Evolutionary conservation across 2,888 invertebrate genomes (phyloP).

Genomic region (Isoperla grammatica): DNA sequence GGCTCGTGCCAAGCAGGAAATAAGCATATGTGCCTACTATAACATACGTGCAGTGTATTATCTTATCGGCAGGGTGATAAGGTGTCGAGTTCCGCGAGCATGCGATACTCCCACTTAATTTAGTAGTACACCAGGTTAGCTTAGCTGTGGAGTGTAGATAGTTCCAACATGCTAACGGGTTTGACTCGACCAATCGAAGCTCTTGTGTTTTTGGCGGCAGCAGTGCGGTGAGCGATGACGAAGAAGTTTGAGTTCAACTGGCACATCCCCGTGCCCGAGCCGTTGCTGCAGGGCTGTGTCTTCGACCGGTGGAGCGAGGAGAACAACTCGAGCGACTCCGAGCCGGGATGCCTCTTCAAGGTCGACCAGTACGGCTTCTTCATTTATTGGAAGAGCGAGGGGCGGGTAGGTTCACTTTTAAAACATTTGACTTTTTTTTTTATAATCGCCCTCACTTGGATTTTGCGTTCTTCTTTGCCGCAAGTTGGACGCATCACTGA

Average conservation of each 20-base stretch:
- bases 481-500: too few relatives aligned
- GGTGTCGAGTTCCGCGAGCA: too few relatives aligned
- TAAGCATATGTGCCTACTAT: too few relatives aligned
- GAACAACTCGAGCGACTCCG: constrained; percentile 85
- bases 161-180: too few relatives aligned
- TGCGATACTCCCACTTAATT: too few relatives aligned
- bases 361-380: constrained; percentile 98
- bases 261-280: constrained; percentile 90
- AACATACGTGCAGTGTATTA: too few relatives aligned
- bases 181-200: too few relatives aligned
- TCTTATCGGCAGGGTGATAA: too few relatives aligned
- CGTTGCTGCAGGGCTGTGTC: constrained; percentile 73
- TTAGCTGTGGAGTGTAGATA: too few relatives aligned
- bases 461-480: not conserved
- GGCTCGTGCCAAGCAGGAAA: too few relatives aligned
- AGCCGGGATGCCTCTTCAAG: constrained; percentile 83
- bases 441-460: not conserved
- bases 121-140: too few relatives aligned
- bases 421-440: constrained; percentile 13
- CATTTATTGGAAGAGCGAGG: constrained; percentile 97
- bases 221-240: constrained; percentile 60
- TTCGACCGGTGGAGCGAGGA: constrained; percentile 99
- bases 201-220: too few relatives aligned
- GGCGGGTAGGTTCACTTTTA: constrained; percentile 67
- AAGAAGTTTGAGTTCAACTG: constrained; percentile 99